These are phyloP conservation scores for Rhodophaea formosa DNA, from an alignment of 2,888 invertebrate species.

Conservation along the genomic window DNA sequence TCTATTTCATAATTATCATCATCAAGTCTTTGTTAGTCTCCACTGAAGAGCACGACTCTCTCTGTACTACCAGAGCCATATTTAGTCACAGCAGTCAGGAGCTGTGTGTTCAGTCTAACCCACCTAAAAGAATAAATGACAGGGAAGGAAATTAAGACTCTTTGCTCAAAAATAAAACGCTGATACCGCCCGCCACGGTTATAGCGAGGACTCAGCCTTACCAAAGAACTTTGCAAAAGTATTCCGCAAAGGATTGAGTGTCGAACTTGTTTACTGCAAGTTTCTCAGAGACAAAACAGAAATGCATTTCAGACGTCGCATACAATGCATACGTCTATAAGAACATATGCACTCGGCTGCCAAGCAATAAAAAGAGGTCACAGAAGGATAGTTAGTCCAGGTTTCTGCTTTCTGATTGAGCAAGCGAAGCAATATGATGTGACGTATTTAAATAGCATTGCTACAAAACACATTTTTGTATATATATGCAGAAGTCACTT, in stretches of 20 bases:
- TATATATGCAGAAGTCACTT: too few relatives aligned
- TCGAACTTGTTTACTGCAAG: slow-evolving; percentile 71
- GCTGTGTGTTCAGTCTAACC: too few relatives aligned
- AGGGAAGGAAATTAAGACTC: too few relatives aligned
- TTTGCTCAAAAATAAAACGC: too few relatives aligned
- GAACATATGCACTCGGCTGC: slow-evolving; percentile 1
- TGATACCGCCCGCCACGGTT: too few relatives aligned
- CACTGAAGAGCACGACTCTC: too few relatives aligned
- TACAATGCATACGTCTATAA: slow-evolving; percentile 30
- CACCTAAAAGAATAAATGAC: too few relatives aligned
- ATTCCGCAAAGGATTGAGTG: slow-evolving; percentile 73
- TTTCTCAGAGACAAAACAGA: slow-evolving; percentile 59
- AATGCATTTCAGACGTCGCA: slow-evolving; percentile 51
- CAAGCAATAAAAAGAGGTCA: not conserved
- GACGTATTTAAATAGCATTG: not conserved
- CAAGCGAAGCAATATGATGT: not conserved
- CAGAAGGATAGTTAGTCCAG: not conserved
- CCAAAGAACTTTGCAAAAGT: slow-evolving; percentile 59
- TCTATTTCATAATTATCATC: too few relatives aligned
- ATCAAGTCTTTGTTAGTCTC: too few relatives aligned
- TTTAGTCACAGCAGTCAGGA: too few relatives aligned
- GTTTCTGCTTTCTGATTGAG: not conserved
- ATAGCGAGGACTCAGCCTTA: not conserved
- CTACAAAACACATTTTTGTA: too few relatives aligned
- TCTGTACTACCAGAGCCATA: too few relatives aligned